phyloP scores from a whole-genome alignment of 2,797 vertebrate species.

The Emys orbicularis region DNA sequence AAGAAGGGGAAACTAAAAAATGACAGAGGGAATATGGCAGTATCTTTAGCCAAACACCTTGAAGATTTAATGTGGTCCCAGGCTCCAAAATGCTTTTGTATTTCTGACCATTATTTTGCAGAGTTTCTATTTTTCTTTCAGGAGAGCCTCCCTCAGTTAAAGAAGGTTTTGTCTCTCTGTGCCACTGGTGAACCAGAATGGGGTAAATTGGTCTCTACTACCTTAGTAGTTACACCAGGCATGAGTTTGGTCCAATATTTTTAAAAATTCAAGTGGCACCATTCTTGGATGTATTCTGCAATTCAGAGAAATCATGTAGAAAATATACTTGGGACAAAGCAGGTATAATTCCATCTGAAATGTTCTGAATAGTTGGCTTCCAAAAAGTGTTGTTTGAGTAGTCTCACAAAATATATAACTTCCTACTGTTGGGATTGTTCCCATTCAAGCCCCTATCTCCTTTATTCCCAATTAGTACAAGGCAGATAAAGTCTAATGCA shows the following conservation, averaged over 20 bases:
- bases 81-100: conserved; percentile 28
- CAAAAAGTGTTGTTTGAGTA: neutral
- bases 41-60: conserved; percentile 32
- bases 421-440: neutral
- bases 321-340: neutral
- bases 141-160: conserved; percentile 7
- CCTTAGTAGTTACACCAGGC: neutral
- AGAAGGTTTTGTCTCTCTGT: neutral
- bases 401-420: neutral
- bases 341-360: neutral
- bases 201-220: rapidly evolving
- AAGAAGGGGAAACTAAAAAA: conserved; percentile 32
- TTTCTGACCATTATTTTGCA: conserved; percentile 34
- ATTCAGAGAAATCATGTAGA: neutral
- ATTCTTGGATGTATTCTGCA: neutral
- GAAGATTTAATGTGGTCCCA: conserved; percentile 7
- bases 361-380: neutral
- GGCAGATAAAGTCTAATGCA: neutral
- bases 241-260: rapidly evolving
- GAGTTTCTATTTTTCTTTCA: conserved; percentile 18
- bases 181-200: neutral
- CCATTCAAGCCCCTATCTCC: neutral
- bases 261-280: neutral
- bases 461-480: no score
- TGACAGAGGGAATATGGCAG: neutral